Conservation (phyloP, 2,888 invertebrate species). For the Apocheima hispidaria region DNA sequence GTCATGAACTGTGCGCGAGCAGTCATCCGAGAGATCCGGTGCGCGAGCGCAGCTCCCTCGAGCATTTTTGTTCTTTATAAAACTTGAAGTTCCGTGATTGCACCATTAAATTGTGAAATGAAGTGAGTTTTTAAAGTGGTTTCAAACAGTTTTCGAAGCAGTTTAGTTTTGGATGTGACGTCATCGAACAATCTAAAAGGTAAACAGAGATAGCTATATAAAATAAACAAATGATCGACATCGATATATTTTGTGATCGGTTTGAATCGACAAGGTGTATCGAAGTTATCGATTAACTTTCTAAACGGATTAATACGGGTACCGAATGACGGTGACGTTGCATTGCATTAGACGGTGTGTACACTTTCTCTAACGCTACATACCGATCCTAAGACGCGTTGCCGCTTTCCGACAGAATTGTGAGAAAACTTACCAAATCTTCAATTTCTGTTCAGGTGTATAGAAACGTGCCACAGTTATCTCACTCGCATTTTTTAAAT, state of each 20-base stretch:
- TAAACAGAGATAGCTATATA: constrained; percentile 42
- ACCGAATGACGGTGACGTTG: constrained; percentile 57
- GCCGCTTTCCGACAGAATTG: constrained; percentile 57
- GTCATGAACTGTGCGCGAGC: constrained; percentile 67
- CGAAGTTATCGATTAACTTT: constrained; percentile 69
- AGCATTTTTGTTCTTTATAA: constrained; percentile 26
- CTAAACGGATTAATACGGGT: constrained; percentile 71
- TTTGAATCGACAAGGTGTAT: constrained; percentile 39
- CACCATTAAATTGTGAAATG: constrained; percentile 39
- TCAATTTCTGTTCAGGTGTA: not conserved
- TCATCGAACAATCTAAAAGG: constrained; percentile 25
- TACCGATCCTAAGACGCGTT: constrained; percentile 55
- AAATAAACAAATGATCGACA: constrained; percentile 30
- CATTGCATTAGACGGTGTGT: constrained; percentile 59
- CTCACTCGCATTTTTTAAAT: too few relatives aligned
- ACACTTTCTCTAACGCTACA: constrained; percentile 71
- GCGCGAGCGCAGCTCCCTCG: constrained; percentile 56
- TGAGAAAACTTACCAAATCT: constrained; percentile 26
- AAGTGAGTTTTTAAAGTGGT: constrained; percentile 35
- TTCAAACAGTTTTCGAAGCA: not conserved
- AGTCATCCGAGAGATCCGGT: constrained; percentile 75
- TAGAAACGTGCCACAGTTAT: too few relatives aligned
- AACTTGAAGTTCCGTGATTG: constrained; percentile 37
- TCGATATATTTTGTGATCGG: constrained; percentile 38
- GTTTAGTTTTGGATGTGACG: constrained; percentile 16